Evolutionary conservation across 2,888 invertebrate genomes (phyloP).

Genomic region (Pyrrhia umbra): DNA sequence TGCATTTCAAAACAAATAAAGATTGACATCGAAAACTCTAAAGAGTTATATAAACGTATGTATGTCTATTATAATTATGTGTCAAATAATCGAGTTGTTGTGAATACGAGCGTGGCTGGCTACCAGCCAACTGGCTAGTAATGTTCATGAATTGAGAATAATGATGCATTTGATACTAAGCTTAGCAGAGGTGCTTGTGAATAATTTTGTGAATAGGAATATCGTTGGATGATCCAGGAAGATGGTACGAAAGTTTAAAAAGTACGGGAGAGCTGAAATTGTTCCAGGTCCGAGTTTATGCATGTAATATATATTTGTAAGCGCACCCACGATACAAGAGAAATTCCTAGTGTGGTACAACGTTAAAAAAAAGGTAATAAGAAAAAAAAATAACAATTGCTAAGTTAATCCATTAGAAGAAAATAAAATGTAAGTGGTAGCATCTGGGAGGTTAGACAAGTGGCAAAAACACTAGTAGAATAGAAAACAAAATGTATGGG

Average conservation of each 20-base stretch:
- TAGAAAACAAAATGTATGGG: no score
- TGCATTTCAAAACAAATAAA: not conserved
- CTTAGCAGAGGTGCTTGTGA: slow-evolving; percentile 11
- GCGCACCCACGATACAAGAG: no score
- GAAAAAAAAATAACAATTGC: not conserved
- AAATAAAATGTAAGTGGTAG: slow-evolving; percentile 7
- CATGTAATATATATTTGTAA: no score
- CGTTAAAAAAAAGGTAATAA: not conserved
- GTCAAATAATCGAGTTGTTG: slow-evolving; percentile 32
- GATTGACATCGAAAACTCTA: no score
- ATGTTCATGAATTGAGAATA: slow-evolving; percentile 27
- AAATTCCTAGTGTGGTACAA: no score
- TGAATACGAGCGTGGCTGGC: slow-evolving; percentile 46
- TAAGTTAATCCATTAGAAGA: slow-evolving; percentile 16
- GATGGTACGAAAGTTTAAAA: no score
- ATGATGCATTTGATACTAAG: slow-evolving; percentile 25
- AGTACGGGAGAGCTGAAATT: no score
- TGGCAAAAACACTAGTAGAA: no score
- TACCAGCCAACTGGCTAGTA: slow-evolving; percentile 33
- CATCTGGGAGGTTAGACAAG: no score
- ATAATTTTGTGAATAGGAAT: slow-evolving; percentile 10
- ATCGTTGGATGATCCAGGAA: not conserved
- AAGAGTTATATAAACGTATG: not conserved
- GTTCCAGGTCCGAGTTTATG: no score
- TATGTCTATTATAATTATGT: slow-evolving; percentile 10